Base-by-base conservation (phyloP, 2,113 vertebrate genomes). In the Tachysurus fulvidraco region DNA sequence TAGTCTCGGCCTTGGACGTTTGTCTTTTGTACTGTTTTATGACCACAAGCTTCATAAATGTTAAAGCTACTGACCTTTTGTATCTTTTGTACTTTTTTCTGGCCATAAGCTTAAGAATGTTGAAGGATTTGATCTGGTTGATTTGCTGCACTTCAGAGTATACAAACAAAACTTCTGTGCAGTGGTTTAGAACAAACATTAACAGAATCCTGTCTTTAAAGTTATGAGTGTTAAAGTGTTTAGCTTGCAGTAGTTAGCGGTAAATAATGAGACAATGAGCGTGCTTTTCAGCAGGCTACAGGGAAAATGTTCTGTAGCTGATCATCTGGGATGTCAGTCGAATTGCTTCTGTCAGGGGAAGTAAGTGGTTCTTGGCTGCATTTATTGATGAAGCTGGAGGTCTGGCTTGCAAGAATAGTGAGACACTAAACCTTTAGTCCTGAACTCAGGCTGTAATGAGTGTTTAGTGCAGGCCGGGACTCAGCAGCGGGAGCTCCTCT, bases 341-440 rank as follows among this genome's bases (percentile, higher is more conserved):
- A 57, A 79, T 12, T 21, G 25, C n/a, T 57, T 79, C 28, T 55
- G 30, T 36, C 54, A 80, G 28, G 7, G 4, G 30, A 81, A 81
- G 30, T 23, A 60, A 2, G 78, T 41, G 78, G 30, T 14, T 60
- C 78, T 25, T 81, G 78, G 55, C 78, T 81, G 30, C 30, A 44
- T 41, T 60, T 60, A 41, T 44, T 41, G 12, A 81, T 41, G 57
- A 81, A 44, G 78, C 78, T 81, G 78, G 78, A 44, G 30, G 30
- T 60, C 55, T 81, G 78, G 17, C 10, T 81, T 81, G 55, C 2
- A 2, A 81, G 19, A 81, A 52, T 36, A 54, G 36, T 50, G 65
- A 85, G 84, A 85, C 55, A 60, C 59, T 82, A 79, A 86, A 67
- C 52, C 71, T 83, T 69, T 77, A 46, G 21, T 59, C 80, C 71